phyloP scores from a whole-genome alignment of 2,888 invertebrate species.

The Octonoba sinensis region DNA sequence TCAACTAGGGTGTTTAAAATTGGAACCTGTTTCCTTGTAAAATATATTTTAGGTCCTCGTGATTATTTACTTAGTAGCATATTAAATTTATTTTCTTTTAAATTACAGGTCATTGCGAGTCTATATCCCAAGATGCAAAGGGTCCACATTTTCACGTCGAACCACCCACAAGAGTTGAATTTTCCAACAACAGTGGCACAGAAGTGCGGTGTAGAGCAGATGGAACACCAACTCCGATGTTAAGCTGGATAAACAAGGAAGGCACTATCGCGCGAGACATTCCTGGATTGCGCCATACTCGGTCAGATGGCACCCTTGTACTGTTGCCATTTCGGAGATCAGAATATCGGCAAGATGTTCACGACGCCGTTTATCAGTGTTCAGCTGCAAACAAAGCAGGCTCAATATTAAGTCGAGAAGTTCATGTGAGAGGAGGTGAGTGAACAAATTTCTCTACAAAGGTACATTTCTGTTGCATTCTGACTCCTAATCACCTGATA shows the following conservation, averaged over 20 bases:
- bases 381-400: slow-evolving; percentile 69
- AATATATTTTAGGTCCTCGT: too few relatives aligned
- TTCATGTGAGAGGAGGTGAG: slow-evolving; percentile 70
- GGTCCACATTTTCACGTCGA: slow-evolving; percentile 46
- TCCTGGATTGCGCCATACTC: slow-evolving; percentile 68
- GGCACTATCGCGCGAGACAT: slow-evolving; percentile 68
- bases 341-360: slow-evolving; percentile 68
- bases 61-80: too few relatives aligned
- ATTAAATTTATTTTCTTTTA: background rate
- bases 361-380: slow-evolving; percentile 70
- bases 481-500: too few relatives aligned
- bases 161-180: slow-evolving; percentile 29
- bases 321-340: slow-evolving; percentile 69
- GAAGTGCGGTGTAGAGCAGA: slow-evolving; percentile 44
- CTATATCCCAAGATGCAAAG: slow-evolving; percentile 20
- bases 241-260: slow-evolving; percentile 66
- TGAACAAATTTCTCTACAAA: background rate
- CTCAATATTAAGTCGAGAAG: slow-evolving; percentile 68
- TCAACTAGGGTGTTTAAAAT: too few relatives aligned
- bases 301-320: slow-evolving; percentile 70
- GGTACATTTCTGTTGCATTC: too few relatives aligned
- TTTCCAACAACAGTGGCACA: slow-evolving; percentile 54
- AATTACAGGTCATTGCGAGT: slow-evolving; percentile 21
- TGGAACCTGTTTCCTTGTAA: too few relatives aligned
- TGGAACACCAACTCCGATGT: slow-evolving; percentile 33